phyloP scores from a whole-genome alignment of 2,113 vertebrate genomes.

The Hydrochoerus hydrochaeris region DNA sequence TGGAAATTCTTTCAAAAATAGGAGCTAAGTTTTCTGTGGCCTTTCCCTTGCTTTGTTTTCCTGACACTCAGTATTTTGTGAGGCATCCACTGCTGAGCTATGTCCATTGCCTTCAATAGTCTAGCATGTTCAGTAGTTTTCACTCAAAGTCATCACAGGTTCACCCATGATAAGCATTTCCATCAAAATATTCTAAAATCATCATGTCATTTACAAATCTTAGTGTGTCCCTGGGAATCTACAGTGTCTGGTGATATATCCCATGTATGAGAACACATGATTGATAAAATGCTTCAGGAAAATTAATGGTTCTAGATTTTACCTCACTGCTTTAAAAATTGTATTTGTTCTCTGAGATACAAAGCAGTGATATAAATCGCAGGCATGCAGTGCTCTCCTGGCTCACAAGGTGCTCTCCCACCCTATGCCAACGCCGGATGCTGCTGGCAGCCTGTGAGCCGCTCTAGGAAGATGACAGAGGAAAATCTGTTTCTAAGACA shows the following conservation, averaged over 20 bases:
- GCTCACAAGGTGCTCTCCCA: not conserved
- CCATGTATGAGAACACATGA: not conserved
- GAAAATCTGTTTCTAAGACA: conserved; percentile 67
- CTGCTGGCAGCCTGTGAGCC: not conserved
- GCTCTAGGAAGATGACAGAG: not conserved
- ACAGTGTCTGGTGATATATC: not conserved
- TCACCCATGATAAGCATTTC: not conserved
- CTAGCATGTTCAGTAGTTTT: not conserved
- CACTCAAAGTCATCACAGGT: not conserved
- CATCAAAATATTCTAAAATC: not conserved
- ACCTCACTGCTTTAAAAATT: conserved; percentile 17
- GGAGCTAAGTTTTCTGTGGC: not conserved
- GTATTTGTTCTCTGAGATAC: not conserved
- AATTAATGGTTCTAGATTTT: conserved; percentile 32
- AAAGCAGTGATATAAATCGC: conserved; percentile 38
- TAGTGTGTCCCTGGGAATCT: not conserved
- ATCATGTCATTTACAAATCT: not conserved
- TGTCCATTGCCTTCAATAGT: not conserved
- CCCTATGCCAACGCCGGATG: not conserved
- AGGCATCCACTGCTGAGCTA: not conserved
- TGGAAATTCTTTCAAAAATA: not conserved
- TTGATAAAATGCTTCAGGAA: conserved; percentile 38
- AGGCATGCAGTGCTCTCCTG: not conserved
- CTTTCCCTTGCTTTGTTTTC: not conserved
- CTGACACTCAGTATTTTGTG: not conserved